Percentiles rank a stretch among this genome's conserved stretches.
phyloP scores from a whole-genome alignment of 37 sponge, comb jelly and placozoan genomes.

The Petrosia ficiformis region DNA sequence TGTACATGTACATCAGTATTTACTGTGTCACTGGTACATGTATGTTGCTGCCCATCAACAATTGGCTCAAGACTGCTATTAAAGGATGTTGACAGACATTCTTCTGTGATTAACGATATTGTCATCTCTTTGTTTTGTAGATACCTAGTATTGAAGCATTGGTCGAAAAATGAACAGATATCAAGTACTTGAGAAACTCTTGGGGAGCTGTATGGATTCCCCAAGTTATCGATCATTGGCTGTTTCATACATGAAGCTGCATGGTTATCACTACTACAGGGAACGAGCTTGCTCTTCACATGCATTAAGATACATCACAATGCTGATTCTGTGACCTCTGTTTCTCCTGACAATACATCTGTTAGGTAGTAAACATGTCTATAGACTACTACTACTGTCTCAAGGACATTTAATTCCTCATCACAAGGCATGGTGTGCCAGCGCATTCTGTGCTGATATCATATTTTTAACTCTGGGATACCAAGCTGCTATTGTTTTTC shows the following conservation, averaged over 20 bases:
- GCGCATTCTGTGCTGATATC: slow-evolving; percentile 16
- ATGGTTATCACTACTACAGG: neutral
- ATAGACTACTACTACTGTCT: slow-evolving; percentile 30
- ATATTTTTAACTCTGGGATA: slow-evolving; percentile 15
- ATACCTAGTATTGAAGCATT: slow-evolving; percentile 33
- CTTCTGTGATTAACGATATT: slow-evolving; percentile 8
- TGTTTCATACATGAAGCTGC: slow-evolving; percentile 9
- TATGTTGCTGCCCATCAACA: neutral
- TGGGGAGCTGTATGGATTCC: slow-evolving; percentile 6
- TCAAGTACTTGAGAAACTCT: neutral
- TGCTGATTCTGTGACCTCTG: slow-evolving; percentile 35
- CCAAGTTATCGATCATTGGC: slow-evolving; percentile 7
- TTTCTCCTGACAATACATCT: slow-evolving; percentile 40
- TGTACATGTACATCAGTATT: neutral
- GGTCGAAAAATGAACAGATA: slow-evolving; percentile 29
- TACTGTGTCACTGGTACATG: neutral
- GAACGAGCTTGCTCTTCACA: slow-evolving; percentile 7
- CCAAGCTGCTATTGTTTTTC: slow-evolving; percentile 38
- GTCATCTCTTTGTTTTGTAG: slow-evolving; percentile 20
- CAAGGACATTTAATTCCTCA: slow-evolving; percentile 30
- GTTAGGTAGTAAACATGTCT: slow-evolving; percentile 33
- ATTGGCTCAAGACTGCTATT: neutral
- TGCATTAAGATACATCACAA: slow-evolving; percentile 14
- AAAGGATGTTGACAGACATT: neutral
- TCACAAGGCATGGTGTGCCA: slow-evolving; percentile 30